These are phyloP conservation scores for Melitaea cinxia DNA, from an alignment of 1,140 invertebrate genomes.

Conservation along the genomic window DNA sequence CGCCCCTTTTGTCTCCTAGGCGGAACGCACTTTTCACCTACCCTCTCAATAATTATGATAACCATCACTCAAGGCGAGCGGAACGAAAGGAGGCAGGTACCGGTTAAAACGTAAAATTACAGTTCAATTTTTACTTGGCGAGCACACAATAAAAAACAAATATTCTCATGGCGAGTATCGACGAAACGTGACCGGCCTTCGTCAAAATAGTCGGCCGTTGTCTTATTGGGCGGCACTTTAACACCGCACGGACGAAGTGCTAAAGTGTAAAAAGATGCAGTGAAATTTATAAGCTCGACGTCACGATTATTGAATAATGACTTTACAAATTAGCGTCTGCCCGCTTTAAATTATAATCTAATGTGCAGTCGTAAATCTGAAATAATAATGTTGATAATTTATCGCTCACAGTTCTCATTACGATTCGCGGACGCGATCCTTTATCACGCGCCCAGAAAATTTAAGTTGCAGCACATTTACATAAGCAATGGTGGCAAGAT, in stretches of 20 bases:
- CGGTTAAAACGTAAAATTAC: slow-evolving; percentile 79
- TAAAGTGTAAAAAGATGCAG: slow-evolving; percentile 78
- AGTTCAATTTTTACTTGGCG: slow-evolving; percentile 77
- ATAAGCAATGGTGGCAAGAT: slow-evolving; percentile 47
- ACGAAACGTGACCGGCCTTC: slow-evolving; percentile 79
- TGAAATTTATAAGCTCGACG: slow-evolving; percentile 75
- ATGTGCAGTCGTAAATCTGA: slow-evolving; percentile 49
- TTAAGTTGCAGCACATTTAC: slow-evolving; percentile 43
- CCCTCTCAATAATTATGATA: slow-evolving; percentile 78
- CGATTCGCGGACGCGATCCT: slow-evolving; percentile 47
- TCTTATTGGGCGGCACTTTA: slow-evolving; percentile 75
- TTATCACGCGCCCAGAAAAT: slow-evolving; percentile 39
- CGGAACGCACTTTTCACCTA: slow-evolving; percentile 61
- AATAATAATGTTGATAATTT: slow-evolving; percentile 54
- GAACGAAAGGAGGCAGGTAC: slow-evolving; percentile 80
- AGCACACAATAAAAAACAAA: slow-evolving; percentile 79
- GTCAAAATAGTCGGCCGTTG: slow-evolving; percentile 77
- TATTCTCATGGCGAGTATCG: slow-evolving; percentile 80
- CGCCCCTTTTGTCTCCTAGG: slow-evolving; percentile 53
- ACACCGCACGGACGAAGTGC: slow-evolving; percentile 66
- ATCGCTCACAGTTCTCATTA: slow-evolving; percentile 47
- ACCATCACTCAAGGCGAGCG: slow-evolving; percentile 79
- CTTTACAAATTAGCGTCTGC: slow-evolving; percentile 67
- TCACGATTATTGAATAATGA: slow-evolving; percentile 79
- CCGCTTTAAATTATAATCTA: slow-evolving; percentile 53